These are phyloP conservation scores for Yponomeuta plumbellus DNA, from an alignment of 2,888 invertebrate genomes.

Conservation along the genomic window DNA sequence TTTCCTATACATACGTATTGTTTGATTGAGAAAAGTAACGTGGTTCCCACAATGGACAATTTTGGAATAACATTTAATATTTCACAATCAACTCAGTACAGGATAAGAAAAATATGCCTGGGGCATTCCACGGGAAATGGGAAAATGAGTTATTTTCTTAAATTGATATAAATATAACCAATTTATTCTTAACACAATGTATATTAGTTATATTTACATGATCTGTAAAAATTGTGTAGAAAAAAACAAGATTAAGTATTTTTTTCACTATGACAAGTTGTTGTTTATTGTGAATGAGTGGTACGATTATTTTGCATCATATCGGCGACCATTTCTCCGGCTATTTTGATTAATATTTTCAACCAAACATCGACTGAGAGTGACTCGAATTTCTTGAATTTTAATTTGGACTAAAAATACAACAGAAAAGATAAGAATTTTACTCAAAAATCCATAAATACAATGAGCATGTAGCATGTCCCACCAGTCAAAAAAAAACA, in stretches of 20 bases:
- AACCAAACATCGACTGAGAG: not conserved
- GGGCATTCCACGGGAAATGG: constrained; percentile 1
- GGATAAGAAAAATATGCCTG: too few relatives aligned
- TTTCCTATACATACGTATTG: too few relatives aligned
- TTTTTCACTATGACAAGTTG: not conserved
- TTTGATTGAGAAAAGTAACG: too few relatives aligned
- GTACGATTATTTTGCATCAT: constrained; percentile 1
- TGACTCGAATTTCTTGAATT: not conserved
- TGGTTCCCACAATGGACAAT: too few relatives aligned
- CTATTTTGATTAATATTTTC: not conserved
- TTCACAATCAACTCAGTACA: too few relatives aligned
- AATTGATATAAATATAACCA: not conserved
- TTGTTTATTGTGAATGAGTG: not conserved
- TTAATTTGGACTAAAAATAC: not conserved
- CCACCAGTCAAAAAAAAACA: not conserved
- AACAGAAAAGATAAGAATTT: not conserved
- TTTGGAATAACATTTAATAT: too few relatives aligned
- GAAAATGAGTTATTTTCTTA: not conserved
- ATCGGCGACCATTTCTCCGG: not conserved
- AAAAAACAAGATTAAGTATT: not conserved
- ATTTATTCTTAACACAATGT: not conserved
- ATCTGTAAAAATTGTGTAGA: not conserved
- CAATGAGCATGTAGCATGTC: constrained; percentile 10
- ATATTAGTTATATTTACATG: constrained; percentile 2
- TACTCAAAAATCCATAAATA: constrained; percentile 3